Conservation (phyloP, 1,140 invertebrate genomes). For the Frieseomelitta varia region DNA sequence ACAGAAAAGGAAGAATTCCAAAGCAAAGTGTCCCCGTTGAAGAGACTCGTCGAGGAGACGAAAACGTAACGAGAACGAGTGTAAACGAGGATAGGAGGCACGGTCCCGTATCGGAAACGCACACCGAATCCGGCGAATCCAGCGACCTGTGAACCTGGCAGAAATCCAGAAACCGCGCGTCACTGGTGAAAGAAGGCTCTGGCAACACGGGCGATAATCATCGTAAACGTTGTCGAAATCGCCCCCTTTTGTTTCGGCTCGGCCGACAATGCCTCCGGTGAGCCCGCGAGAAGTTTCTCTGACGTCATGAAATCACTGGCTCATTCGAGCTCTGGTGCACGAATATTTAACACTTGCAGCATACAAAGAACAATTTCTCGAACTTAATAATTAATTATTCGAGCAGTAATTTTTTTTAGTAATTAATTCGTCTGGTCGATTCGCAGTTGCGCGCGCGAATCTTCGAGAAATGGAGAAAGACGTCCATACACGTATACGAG, state of each 20-base stretch:
- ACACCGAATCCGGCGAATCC: not conserved
- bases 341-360: not conserved
- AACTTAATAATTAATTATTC: not conserved
- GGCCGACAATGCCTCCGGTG: not conserved
- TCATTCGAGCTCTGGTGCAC: too few relatives aligned
- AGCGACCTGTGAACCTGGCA: slow-evolving; percentile 39
- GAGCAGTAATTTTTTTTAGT: not conserved
- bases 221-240: slow-evolving; percentile 31
- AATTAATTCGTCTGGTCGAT: too few relatives aligned
- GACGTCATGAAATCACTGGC: not conserved
- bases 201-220: slow-evolving; percentile 23
- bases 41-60: not conserved
- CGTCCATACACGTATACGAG: not conserved
- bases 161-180: slow-evolving; percentile 21
- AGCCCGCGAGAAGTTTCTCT: not conserved
- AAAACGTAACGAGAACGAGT: not conserved
- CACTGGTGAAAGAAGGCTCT: slow-evolving; percentile 13
- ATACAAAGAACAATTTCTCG: not conserved
- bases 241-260: not conserved
- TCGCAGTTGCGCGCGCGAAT: too few relatives aligned
- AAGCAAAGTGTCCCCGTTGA: too few relatives aligned
- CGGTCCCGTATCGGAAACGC: slow-evolving; percentile 42
- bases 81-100: too few relatives aligned
- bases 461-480: not conserved
- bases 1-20: not conserved